Percentiles rank a stretch among this genome's conserved stretches.
Evolutionary conservation across 2,113 vertebrate genomes (phyloP).

Genomic region (Raja brachyura): DNA sequence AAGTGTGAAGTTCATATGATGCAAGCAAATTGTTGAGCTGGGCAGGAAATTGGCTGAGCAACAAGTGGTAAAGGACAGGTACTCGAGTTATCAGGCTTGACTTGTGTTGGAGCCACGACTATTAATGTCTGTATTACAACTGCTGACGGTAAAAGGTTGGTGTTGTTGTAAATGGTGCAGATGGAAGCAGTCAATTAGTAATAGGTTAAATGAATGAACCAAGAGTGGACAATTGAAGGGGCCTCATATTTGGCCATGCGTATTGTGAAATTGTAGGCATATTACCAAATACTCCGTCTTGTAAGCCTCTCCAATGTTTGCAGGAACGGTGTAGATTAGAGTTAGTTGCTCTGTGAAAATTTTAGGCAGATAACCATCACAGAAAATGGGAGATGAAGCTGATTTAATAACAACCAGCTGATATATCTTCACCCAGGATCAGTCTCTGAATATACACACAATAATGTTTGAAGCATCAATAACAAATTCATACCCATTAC

Average conservation of each 20-base stretch:
- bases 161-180: no score
- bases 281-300: not conserved
- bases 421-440: not conserved
- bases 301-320: not conserved
- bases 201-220: not conserved
- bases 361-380: not conserved
- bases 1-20: no score
- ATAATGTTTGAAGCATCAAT: not conserved
- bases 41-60: no score
- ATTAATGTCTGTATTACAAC: no score
- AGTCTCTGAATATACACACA: not conserved
- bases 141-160: no score
- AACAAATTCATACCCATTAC: not conserved
- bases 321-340: not conserved
- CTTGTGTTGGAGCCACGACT: no score
- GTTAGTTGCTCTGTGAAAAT: not conserved
- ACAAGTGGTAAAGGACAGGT: no score
- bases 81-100: no score
- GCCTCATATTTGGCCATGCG: not conserved
- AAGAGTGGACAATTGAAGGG: not conserved
- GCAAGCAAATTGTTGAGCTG: no score
- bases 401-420: not conserved
- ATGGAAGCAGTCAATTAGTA: no score
- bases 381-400: not conserved
- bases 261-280: not conserved